Evolutionary conservation across 1,140 invertebrate species (phyloP).

Genomic region (Anoplophora glabripennis): DNA sequence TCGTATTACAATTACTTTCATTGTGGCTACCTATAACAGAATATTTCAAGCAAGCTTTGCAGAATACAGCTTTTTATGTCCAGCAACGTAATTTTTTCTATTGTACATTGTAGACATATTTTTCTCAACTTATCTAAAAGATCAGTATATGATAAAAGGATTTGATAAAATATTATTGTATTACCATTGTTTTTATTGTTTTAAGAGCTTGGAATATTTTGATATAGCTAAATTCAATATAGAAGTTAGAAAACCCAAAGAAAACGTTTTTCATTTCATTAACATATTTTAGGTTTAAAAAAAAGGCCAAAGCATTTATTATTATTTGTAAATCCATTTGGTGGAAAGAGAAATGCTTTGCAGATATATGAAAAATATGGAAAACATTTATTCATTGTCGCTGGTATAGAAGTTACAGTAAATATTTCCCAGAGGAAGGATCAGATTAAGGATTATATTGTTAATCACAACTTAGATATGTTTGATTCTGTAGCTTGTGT

Average conservation of each 20-base stretch:
- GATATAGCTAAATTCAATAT: neutral
- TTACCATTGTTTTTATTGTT: neutral
- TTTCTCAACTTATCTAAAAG: neutral
- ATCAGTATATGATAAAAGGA: slow-evolving; percentile 2
- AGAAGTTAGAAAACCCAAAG: neutral
- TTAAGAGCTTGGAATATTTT: neutral
- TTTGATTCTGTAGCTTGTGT: slow-evolving; percentile 75
- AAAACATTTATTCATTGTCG: slow-evolving; percentile 71
- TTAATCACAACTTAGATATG: slow-evolving; percentile 55
- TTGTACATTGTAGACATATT: too few relatives aligned
- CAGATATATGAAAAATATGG: slow-evolving; percentile 74
- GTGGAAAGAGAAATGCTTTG: slow-evolving; percentile 72
- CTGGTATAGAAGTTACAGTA: slow-evolving; percentile 64
- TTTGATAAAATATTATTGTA: neutral
- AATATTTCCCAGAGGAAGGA: slow-evolving; percentile 70
- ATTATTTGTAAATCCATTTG: slow-evolving; percentile 83
- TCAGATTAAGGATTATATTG: slow-evolving; percentile 70
- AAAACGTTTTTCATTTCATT: neutral
- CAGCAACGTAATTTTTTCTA: too few relatives aligned
- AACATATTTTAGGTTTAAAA: slow-evolving; percentile 51
- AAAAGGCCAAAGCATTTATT: slow-evolving; percentile 68
- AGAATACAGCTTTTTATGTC: too few relatives aligned
- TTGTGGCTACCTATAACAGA: too few relatives aligned
- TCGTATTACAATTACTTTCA: too few relatives aligned
- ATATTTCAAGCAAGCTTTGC: too few relatives aligned